Evolutionary conservation across 1,140 invertebrate species (phyloP), one percentile per base, ranked within the genome.

Genomic region (Aphelenchoides besseyi): DNA sequence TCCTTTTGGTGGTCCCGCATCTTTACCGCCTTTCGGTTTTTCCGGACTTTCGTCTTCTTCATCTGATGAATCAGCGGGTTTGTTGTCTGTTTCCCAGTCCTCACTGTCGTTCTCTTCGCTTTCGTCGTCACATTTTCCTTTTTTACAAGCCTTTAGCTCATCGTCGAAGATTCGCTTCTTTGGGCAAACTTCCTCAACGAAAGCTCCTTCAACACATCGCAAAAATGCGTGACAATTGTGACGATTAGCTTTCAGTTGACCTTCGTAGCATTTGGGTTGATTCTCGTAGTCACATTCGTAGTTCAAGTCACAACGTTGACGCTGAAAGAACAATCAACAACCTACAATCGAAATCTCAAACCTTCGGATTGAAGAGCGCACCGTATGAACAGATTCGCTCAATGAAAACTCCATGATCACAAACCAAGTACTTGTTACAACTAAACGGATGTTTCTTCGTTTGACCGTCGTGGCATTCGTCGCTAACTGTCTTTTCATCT

Each of bases 191-290:
- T 59, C 55, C 18, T 59, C 55, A 28, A 59, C 55, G 18, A 59
- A 59, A 5, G 5, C 18, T 28, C 55, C 55, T 33, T 59, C 55
- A 5, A 59, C 5, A 59, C 55, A 59, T 5, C 55, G 55, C 26
- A 59, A 33, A 18, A 8, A 59, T 5, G 5, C 26, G 18, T 59
- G 55, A 33, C 55, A 59, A 33, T 59, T 59, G 5, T 59, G 5
- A 8, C 23, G 5, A 5, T 8, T 5, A 5, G 18, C 5, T 18
- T 59, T 59, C 55, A 8, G 32, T 33, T 59, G 55, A 8, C 55
- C 55, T 33, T 59, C 55, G 55, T 59, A 59, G 55, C 55, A 59
- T 23, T 59, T 59, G 5, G 55, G 55, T 59, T 59, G 55, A 33
- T 59, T 59, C 18, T 59, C 55, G 18, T 59, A 59, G 55, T 59